Percentiles rank a stretch among this genome's conserved stretches.
Evolutionary conservation across 1,140 invertebrate species (phyloP).

Genomic region (Apis cerana): DNA sequence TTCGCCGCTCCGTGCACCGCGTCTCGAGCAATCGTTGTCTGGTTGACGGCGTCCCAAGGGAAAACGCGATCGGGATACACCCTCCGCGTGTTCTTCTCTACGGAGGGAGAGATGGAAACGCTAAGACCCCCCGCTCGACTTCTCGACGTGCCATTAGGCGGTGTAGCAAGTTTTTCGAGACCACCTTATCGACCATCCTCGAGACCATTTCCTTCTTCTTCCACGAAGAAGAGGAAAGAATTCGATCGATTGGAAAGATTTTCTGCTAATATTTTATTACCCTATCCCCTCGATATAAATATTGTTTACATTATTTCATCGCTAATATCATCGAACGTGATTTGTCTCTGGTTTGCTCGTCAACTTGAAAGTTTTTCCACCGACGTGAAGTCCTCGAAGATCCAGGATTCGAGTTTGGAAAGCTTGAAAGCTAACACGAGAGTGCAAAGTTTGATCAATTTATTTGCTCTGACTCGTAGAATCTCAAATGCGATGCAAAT

Average conservation of each 20-base stretch:
- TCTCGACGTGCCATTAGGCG: background rate
- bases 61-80: background rate
- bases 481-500: too few species aligned
- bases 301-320: background rate
- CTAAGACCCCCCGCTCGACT: background rate
- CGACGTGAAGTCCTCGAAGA: too few species aligned
- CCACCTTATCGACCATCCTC: background rate
- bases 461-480: too few species aligned
- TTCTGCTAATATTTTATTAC: too few species aligned
- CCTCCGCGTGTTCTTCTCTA: background rate
- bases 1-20: background rate
- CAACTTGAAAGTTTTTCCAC: too few species aligned
- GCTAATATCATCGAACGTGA: background rate
- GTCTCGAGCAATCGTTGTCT: conserved; percentile 27
- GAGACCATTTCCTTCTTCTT: background rate
- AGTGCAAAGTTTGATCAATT: too few species aligned
- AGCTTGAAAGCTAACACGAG: too few species aligned
- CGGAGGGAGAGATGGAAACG: background rate
- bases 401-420: too few species aligned
- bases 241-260: background rate
- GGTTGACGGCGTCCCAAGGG: background rate
- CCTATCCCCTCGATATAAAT: background rate
- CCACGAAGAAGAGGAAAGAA: background rate
- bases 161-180: background rate
- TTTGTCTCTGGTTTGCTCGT: background rate